Conservation (phyloP, 2,797 vertebrate species). For the Malacoctenus gilli region DNA sequence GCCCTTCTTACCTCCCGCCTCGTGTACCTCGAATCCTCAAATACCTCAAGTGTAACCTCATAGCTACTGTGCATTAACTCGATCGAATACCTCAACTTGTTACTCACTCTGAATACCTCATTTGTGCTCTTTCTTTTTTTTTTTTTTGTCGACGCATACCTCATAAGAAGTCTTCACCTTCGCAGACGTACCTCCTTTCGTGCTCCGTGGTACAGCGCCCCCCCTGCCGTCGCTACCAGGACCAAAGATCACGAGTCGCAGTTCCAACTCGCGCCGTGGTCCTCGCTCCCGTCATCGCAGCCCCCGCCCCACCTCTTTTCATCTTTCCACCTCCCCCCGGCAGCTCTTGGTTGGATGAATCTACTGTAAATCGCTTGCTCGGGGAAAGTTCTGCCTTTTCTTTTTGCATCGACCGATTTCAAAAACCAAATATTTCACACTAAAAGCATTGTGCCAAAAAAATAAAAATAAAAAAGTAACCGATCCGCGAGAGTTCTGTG, state of each 20-base stretch:
- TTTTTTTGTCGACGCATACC: slow-evolving; percentile 59
- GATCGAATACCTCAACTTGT: slow-evolving; percentile 70
- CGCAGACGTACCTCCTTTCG: slow-evolving; percentile 40
- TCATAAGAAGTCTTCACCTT: slow-evolving; percentile 61
- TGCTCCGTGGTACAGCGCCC: slow-evolving; percentile 54
- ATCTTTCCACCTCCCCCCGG: too few species aligned
- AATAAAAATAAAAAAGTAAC: slow-evolving; percentile 36
- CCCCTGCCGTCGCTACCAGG: slow-evolving; percentile 62
- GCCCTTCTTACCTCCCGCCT: slow-evolving; percentile 38
- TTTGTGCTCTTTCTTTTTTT: slow-evolving; percentile 63
- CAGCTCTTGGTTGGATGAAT: slow-evolving; percentile 37
- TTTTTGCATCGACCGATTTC: slow-evolving; percentile 58
- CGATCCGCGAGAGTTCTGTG: slow-evolving; percentile 70
- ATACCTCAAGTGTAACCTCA: slow-evolving; percentile 64
- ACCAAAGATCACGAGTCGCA: slow-evolving; percentile 73
- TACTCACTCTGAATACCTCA: slow-evolving; percentile 67
- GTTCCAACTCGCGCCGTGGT: slow-evolving; percentile 27
- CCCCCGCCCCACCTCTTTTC: slow-evolving; percentile 2
- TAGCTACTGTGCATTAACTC: slow-evolving; percentile 64
- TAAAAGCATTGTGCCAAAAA: slow-evolving; percentile 76
- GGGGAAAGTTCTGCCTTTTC: slow-evolving; percentile 60
- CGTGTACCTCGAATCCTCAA: slow-evolving; percentile 59
- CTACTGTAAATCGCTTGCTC: slow-evolving; percentile 63
- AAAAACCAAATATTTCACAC: slow-evolving; percentile 70
- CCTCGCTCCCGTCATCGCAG: slow-evolving; percentile 11